Evolutionary conservation across 2,113 vertebrate species (phyloP).

Genomic region (Xyliphius kryptos): DNA sequence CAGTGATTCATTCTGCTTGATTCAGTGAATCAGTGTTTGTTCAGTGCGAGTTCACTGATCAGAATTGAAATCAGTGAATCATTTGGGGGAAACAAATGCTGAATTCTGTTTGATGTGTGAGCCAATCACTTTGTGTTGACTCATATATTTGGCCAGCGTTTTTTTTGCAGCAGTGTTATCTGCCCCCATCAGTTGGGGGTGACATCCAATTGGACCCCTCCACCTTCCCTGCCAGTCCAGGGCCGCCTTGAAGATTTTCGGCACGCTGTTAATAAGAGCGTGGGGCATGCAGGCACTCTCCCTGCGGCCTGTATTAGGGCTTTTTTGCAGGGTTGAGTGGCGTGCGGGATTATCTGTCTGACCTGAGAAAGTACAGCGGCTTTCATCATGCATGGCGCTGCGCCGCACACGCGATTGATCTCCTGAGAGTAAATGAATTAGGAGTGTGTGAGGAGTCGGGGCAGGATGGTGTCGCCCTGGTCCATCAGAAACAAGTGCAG

Average conservation of each 20-base stretch:
- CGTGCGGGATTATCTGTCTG: constrained; percentile 48
- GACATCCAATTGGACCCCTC: too few relatives aligned
- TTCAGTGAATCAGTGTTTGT: too few relatives aligned
- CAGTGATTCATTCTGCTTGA: too few relatives aligned
- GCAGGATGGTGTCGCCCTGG: constrained; percentile 36
- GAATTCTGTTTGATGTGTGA: too few relatives aligned
- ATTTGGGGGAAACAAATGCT: too few relatives aligned
- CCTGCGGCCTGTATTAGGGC: constrained; percentile 40
- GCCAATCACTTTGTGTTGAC: too few relatives aligned
- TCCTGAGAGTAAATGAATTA: constrained; percentile 44
- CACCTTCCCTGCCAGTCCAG: too few relatives aligned
- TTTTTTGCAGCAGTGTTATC: constrained; percentile 43
- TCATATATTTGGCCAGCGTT: constrained; percentile 12
- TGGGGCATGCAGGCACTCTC: constrained; percentile 24
- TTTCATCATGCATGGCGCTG: constrained; percentile 49
- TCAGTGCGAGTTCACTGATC: too few relatives aligned
- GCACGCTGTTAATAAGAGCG: constrained; percentile 53
- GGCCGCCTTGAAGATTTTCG: constrained; percentile 55
- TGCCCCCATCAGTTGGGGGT: constrained; percentile 41
- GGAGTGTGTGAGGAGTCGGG: constrained; percentile 24
- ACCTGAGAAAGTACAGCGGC: constrained; percentile 47
- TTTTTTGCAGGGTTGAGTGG: constrained; percentile 63
- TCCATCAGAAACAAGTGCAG: constrained; percentile 39
- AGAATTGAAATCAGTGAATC: too few relatives aligned
- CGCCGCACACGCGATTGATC: constrained; percentile 51